These are phyloP conservation scores for Mythimna vitellina DNA, from an alignment of 2,888 invertebrate genomes.

Conservation along the genomic window DNA sequence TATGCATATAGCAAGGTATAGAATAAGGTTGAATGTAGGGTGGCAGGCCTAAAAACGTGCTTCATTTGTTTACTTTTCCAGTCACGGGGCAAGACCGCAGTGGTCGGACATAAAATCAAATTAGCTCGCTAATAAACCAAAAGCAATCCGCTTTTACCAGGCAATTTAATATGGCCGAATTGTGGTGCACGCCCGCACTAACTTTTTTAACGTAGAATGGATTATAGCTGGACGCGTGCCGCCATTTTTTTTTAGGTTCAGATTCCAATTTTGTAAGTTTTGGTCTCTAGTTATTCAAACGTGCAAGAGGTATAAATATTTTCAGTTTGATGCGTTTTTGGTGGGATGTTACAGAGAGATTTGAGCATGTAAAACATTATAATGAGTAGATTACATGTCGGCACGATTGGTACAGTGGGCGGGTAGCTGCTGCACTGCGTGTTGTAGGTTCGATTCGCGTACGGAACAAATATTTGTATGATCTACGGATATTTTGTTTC, in stretches of 20 bases:
- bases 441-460: too few species aligned
- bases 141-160: slow-evolving; percentile 80
- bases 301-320: slow-evolving; percentile 6
- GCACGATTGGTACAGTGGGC: too few species aligned
- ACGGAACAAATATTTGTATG: too few species aligned
- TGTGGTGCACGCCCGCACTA: slow-evolving; percentile 60
- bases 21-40: slow-evolving; percentile 51
- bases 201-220: slow-evolving; percentile 64
- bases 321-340: neutral
- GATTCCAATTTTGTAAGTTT: slow-evolving; percentile 39
- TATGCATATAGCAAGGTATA: neutral
- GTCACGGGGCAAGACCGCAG: slow-evolving; percentile 78
- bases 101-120: slow-evolving; percentile 85
- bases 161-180: slow-evolving; percentile 78
- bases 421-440: too few species aligned
- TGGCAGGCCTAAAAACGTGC: slow-evolving; percentile 53
- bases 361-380: too few species aligned
- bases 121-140: slow-evolving; percentile 87
- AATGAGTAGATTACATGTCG: too few species aligned
- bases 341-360: neutral
- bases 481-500: too few species aligned
- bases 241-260: slow-evolving; percentile 37
- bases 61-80: slow-evolving; percentile 81
- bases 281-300: slow-evolving; percentile 15
- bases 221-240: slow-evolving; percentile 56